Conservation (phyloP, 2,113 vertebrate genomes). For the Triplophysa dalaica region DNA sequence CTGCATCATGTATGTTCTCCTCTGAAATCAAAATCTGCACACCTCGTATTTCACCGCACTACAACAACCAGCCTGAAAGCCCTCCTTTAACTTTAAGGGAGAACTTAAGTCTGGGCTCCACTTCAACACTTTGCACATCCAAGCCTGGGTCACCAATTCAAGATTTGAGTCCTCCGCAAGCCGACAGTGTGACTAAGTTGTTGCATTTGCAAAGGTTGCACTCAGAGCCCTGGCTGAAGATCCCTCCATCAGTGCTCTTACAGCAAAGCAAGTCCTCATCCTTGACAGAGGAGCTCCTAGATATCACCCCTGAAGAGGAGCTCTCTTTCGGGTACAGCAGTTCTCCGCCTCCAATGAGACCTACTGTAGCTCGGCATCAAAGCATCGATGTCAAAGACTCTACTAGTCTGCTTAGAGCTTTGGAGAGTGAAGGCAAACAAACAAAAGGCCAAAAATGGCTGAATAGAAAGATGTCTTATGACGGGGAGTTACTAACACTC, state of each 20-base stretch:
- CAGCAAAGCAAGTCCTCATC: constrained; percentile 77
- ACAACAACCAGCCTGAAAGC: constrained; percentile 63
- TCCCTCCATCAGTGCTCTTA: constrained; percentile 66
- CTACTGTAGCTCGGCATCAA: constrained; percentile 73
- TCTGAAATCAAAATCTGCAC: constrained; percentile 73
- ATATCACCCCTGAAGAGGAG: constrained; percentile 76
- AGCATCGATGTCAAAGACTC: constrained; percentile 81
- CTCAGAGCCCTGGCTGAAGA: constrained; percentile 79
- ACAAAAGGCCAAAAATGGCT: constrained; percentile 50
- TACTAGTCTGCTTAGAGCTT: constrained; percentile 70
- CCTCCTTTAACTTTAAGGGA: constrained; percentile 69
- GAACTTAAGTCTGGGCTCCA: constrained; percentile 48
- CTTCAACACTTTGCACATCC: constrained; percentile 37
- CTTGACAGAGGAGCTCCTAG: constrained; percentile 75
- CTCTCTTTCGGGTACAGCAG: constrained; percentile 68
- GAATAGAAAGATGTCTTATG: constrained; percentile 78
- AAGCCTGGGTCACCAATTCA: constrained; percentile 67
- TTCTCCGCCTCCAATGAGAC: constrained; percentile 63
- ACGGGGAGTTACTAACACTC: constrained; percentile 71
- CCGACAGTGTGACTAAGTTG: constrained; percentile 62
- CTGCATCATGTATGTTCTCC: constrained; percentile 66
- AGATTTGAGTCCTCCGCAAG: constrained; percentile 59
- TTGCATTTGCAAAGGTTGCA: constrained; percentile 69
- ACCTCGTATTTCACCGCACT: constrained; percentile 54
- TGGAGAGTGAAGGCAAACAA: constrained; percentile 54